phyloP scores from a whole-genome alignment of 1,140 invertebrate species.

The Drosophila pruinosa region DNA sequence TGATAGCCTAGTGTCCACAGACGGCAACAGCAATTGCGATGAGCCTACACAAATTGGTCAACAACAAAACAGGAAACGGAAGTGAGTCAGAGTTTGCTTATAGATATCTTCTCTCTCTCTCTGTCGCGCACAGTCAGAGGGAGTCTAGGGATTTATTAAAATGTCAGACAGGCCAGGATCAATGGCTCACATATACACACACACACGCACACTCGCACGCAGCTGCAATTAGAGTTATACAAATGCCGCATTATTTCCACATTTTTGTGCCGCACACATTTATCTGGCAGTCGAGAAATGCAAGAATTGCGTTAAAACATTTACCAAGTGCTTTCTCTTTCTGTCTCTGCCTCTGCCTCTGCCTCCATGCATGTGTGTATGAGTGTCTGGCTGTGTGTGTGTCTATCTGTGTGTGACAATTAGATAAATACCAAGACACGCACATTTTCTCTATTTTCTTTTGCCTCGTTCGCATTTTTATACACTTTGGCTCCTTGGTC shows the following conservation, averaged over 20 bases:
- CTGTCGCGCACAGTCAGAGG: not conserved
- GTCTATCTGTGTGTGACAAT: constrained; percentile 51
- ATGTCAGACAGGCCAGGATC: constrained; percentile 51
- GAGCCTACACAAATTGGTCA: constrained; percentile 36
- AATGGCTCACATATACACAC: constrained; percentile 39
- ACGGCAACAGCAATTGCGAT: constrained; percentile 12
- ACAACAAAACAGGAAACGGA: constrained; percentile 67
- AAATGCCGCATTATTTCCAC: constrained; percentile 67
- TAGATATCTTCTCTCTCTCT: constrained; percentile 2
- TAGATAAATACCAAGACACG: constrained; percentile 77
- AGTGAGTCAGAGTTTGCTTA: constrained; percentile 54
- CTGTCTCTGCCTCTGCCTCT: constrained; percentile 7
- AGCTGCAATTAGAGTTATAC: constrained; percentile 61
- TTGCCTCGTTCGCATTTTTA: constrained; percentile 74
- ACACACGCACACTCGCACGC: constrained; percentile 1
- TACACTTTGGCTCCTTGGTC: constrained; percentile 63
- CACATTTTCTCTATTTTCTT: constrained; percentile 43
- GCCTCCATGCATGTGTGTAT: not conserved
- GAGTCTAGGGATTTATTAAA: constrained; percentile 68
- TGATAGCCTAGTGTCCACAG: not conserved
- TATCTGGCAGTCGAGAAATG: constrained; percentile 51
- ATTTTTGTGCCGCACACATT: constrained; percentile 65
- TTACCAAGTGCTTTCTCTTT: constrained; percentile 1
- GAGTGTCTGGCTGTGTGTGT: constrained; percentile 11
- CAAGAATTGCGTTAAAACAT: constrained; percentile 61